Conservation (phyloP, 2,797 vertebrate species). For the Channa striata region DNA sequence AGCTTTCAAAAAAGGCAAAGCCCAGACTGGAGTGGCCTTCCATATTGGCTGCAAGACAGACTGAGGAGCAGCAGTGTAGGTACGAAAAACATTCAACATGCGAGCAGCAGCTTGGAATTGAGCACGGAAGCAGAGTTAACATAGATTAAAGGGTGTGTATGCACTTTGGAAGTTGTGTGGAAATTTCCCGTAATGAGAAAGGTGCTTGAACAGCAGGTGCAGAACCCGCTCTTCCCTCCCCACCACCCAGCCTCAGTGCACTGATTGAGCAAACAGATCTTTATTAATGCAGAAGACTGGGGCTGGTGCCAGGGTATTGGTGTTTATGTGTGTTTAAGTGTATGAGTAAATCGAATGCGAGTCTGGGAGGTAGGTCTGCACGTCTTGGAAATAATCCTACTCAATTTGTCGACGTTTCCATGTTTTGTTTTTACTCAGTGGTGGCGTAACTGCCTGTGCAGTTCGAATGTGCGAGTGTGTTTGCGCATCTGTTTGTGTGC, state of each 20-base stretch:
- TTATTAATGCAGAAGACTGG: slow-evolving; percentile 68
- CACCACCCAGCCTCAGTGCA: slow-evolving; percentile 42
- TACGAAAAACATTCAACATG: slow-evolving; percentile 17
- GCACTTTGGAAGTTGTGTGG: slow-evolving; percentile 22
- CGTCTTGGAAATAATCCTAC: slow-evolving; percentile 51
- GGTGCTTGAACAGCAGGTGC: slow-evolving; percentile 70
- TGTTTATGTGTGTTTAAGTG: slow-evolving; percentile 45
- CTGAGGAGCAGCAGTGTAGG: slow-evolving; percentile 10
- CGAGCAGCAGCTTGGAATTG: slow-evolving; percentile 18
- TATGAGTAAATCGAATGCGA: slow-evolving; percentile 29
- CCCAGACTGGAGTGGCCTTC: neutral
- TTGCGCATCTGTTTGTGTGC: slow-evolving; percentile 43
- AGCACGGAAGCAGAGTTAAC: slow-evolving; percentile 18
- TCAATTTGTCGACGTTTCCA: slow-evolving; percentile 43
- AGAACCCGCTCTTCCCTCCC: slow-evolving; percentile 7
- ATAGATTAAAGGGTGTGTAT: slow-evolving; percentile 43
- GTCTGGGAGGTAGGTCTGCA: slow-evolving; percentile 1
- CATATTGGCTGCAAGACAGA: slow-evolving; percentile 21
- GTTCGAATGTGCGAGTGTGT: slow-evolving; percentile 25
- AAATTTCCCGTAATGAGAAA: slow-evolving; percentile 70
- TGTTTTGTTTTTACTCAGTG: slow-evolving; percentile 47
- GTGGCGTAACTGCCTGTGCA: slow-evolving; percentile 7
- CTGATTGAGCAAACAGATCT: slow-evolving; percentile 76
- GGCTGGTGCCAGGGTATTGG: slow-evolving; percentile 47
- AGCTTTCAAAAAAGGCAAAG: slow-evolving; percentile 26